Percentiles rank a stretch among this genome's conserved stretches.
These are phyloP conservation scores for Baronia brevicornis DNA, from an alignment of 2,888 invertebrate genomes.

Conservation along the genomic window DNA sequence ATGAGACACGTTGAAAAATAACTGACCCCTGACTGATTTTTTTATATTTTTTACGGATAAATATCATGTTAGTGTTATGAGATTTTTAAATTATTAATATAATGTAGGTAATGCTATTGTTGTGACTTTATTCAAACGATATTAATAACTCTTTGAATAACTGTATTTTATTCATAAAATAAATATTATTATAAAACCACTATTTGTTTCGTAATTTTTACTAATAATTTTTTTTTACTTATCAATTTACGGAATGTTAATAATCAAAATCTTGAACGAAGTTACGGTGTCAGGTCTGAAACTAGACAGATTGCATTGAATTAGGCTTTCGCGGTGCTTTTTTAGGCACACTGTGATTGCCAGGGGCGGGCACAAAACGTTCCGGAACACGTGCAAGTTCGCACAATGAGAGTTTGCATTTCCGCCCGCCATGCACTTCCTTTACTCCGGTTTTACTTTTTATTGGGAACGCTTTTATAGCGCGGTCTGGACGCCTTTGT, in stretches of 20 bases:
- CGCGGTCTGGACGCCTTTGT: constrained; percentile 64
- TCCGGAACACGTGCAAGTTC: constrained; percentile 72
- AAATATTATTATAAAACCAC: no score
- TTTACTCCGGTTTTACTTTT: constrained; percentile 70
- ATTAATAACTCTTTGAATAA: no score
- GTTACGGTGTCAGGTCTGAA: constrained; percentile 32
- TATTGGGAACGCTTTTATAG: constrained; percentile 61
- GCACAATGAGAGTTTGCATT: constrained; percentile 74
- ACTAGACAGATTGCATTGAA: constrained; percentile 38
- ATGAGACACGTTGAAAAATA: neutral
- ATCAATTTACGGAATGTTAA: no score
- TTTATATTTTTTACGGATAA: no score
- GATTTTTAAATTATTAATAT: no score
- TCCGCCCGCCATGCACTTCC: constrained; percentile 74
- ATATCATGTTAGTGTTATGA: no score
- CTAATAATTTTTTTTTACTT: no score
- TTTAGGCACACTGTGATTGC: constrained; percentile 32
- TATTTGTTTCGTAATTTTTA: no score
- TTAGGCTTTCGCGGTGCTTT: constrained; percentile 47
- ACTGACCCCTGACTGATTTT: no score
- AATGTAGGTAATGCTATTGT: no score
- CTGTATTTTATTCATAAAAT: no score
- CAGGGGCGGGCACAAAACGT: constrained; percentile 60
- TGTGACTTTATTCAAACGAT: no score
- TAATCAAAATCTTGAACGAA: constrained; percentile 12